These are phyloP conservation scores for Puma concolor DNA, from an alignment of 2,113 vertebrate genomes.

Conservation along the genomic window DNA sequence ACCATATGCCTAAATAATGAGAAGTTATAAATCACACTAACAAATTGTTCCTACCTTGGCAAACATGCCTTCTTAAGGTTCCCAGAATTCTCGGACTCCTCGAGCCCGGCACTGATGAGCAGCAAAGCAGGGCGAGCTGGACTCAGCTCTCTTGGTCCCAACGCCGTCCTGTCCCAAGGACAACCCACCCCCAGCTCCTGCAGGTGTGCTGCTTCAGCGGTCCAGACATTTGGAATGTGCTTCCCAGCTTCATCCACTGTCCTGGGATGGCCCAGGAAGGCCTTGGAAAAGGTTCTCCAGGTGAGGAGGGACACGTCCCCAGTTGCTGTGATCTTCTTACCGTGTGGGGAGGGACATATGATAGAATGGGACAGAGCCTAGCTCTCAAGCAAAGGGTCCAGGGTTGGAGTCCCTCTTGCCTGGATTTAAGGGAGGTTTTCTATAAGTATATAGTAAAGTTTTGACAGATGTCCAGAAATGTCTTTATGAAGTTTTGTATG, in stretches of 20 bases:
- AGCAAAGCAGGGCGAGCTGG: not conserved
- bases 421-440: not conserved
- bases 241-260: not conserved
- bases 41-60: not conserved
- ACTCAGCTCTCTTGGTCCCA: not conserved
- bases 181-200: too few species aligned
- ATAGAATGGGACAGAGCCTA: not conserved
- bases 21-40: not conserved
- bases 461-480: not conserved
- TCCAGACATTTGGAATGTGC: not conserved
- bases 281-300: not conserved
- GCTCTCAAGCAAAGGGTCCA: not conserved
- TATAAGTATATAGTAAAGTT: not conserved
- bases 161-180: not conserved
- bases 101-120: not conserved
- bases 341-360: not conserved
- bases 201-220: fast-evolving
- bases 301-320: not conserved
- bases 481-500: constrained; percentile 45
- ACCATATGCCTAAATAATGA: not conserved
- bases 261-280: not conserved
- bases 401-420: not conserved
- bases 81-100: not conserved
- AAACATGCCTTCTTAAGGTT: not conserved
- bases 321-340: not conserved